Percentiles rank a stretch among this genome's conserved stretches.
Evolutionary conservation across 2,113 vertebrate genomes (phyloP).

Genomic region (Phrynosoma blainvillii): DNA sequence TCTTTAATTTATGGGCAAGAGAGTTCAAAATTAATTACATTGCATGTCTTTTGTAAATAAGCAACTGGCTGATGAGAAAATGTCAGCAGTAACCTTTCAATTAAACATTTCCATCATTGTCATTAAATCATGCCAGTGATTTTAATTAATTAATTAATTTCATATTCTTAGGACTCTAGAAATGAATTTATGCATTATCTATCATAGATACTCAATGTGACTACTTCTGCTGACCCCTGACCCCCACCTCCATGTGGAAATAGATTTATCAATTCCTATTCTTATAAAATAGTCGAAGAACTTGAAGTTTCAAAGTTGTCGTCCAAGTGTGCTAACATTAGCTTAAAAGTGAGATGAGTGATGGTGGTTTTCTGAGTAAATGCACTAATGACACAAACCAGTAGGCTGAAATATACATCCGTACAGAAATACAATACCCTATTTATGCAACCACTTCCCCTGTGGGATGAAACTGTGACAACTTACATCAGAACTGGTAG

Average conservation of each 20-base stretch:
- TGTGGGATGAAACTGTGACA: conserved; percentile 13
- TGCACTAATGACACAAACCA: not conserved
- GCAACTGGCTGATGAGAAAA: not conserved
- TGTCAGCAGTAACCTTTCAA: not conserved
- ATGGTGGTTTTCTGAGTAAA: conserved; percentile 18
- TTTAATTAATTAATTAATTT: too few relatives aligned
- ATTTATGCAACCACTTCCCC: conserved; percentile 24
- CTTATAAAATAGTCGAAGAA: not conserved
- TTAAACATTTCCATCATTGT: not conserved
- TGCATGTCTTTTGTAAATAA: not conserved
- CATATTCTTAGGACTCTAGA: not conserved
- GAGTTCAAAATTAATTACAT: not conserved
- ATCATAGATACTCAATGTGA: not conserved
- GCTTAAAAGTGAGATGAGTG: not conserved
- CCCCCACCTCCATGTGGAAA: too few relatives aligned
- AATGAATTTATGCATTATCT: not conserved
- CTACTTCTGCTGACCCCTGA: too few relatives aligned
- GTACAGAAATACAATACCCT: not conserved
- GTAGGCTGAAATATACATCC: not conserved
- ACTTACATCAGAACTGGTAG: conserved; percentile 14
- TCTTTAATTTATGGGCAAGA: not conserved
- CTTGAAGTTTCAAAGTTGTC: not conserved
- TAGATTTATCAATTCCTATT: not conserved
- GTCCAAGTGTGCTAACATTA: conserved; percentile 2
- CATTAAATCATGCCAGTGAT: not conserved